Percentiles rank a stretch among this genome's conserved stretches.
Conservation (phyloP, 2,113 vertebrate genomes). For the Myiozetetes cayanensis region DNA sequence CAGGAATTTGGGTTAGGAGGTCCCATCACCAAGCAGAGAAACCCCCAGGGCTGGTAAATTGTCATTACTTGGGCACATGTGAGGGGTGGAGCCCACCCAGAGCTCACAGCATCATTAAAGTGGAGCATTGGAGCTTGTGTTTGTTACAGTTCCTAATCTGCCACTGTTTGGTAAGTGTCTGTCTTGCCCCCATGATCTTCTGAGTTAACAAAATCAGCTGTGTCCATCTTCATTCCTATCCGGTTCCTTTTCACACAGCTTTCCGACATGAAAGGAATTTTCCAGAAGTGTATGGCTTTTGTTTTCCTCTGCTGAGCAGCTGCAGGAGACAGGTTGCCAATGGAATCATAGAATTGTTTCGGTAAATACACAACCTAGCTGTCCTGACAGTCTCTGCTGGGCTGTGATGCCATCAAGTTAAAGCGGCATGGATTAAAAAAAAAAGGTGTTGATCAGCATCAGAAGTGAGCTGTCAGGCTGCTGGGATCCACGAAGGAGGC, state of each 20-base stretch:
- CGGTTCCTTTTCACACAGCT: not conserved
- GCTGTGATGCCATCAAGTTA: not conserved
- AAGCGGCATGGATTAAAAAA: not conserved
- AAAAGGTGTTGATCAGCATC: not conserved
- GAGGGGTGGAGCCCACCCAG: not conserved
- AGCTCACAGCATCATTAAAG: not conserved
- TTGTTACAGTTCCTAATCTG: not conserved
- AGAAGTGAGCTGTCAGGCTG: not conserved
- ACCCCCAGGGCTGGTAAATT: fast-evolving
- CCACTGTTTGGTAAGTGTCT: not conserved
- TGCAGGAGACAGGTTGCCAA: not conserved
- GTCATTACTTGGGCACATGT: not conserved
- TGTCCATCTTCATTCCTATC: not conserved
- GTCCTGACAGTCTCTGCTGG: not conserved
- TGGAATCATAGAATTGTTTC: not conserved
- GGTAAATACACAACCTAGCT: not conserved
- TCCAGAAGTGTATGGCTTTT: not conserved
- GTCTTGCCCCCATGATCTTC: not conserved
- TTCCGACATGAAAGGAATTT: not conserved
- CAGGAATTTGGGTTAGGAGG: not conserved
- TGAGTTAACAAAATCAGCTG: not conserved
- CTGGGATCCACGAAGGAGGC: not conserved
- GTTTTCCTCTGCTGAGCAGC: not conserved
- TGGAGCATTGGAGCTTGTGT: not conserved
- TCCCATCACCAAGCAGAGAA: not conserved